Conservation (phyloP, 2,888 invertebrate genomes). For the Sthenelais limicola region DNA sequence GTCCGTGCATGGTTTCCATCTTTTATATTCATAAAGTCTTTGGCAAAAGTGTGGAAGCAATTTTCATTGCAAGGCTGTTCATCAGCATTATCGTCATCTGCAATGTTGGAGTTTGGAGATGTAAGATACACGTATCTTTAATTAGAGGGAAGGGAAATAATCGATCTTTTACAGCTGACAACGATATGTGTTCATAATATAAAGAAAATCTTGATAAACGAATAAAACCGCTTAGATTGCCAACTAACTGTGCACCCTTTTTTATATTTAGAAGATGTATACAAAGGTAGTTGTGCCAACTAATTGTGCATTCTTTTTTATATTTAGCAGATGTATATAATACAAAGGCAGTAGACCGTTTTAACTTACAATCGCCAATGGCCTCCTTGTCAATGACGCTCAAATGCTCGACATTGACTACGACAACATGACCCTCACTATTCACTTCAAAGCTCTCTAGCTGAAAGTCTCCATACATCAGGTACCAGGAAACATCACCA, state of each 20-base stretch:
- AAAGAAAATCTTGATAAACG: neutral
- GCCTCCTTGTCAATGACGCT: slow-evolving; percentile 34
- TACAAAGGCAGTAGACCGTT: too few relatives aligned
- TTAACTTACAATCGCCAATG: slow-evolving; percentile 27
- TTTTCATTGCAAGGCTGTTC: slow-evolving; percentile 32
- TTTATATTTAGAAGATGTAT: too few relatives aligned
- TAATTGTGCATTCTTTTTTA: too few relatives aligned
- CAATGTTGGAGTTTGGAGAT: neutral
- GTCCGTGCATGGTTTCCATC: neutral
- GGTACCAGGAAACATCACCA: slow-evolving; percentile 37
- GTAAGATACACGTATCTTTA: neutral
- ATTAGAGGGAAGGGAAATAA: neutral
- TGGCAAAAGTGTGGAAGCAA: slow-evolving; percentile 5
- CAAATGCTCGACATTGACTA: slow-evolving; percentile 27
- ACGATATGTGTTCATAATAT: neutral
- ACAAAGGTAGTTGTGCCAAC: too few relatives aligned
- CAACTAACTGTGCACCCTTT: too few relatives aligned
- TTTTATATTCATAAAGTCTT: neutral
- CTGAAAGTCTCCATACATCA: slow-evolving; percentile 36
- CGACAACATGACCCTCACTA: slow-evolving; percentile 6
- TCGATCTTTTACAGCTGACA: neutral
- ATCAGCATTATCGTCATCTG: slow-evolving; percentile 30
- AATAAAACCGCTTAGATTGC: too few relatives aligned
- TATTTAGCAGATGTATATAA: too few relatives aligned
- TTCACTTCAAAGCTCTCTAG: slow-evolving; percentile 38